Percentiles rank a stretch among this genome's conserved stretches.
These are phyloP conservation scores for Brotula barbata DNA, from an alignment of 2,797 vertebrate genomes.

Conservation along the genomic window DNA sequence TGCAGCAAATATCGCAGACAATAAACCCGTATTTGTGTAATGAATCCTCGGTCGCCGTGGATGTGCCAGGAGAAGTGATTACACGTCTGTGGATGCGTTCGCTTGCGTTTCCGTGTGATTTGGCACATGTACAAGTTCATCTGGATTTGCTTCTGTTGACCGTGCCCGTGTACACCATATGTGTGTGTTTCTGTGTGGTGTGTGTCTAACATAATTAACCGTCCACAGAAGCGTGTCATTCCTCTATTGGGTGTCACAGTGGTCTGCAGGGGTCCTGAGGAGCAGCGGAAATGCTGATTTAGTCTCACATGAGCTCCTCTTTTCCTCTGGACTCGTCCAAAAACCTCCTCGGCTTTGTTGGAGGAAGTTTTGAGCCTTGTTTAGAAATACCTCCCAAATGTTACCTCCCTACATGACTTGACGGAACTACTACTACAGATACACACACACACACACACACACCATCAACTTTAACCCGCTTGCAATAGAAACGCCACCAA, in stretches of 20 bases:
- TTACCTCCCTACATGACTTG: constrained; percentile 20
- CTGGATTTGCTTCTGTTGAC: constrained; percentile 41
- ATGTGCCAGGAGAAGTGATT: neutral
- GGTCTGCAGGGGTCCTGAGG: constrained; percentile 57
- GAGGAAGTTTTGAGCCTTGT: constrained; percentile 34
- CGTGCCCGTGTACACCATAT: constrained; percentile 48
- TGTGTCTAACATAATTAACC: constrained; percentile 75
- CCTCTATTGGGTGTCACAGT: constrained; percentile 69
- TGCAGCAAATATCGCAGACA: constrained; percentile 41
- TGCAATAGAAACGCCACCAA: constrained; percentile 74
- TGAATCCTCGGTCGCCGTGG: no score
- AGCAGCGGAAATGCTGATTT: constrained; percentile 78
- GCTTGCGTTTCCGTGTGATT: neutral
- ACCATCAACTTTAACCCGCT: constrained; percentile 33
- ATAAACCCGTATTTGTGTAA: constrained; percentile 43
- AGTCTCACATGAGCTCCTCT: constrained; percentile 61
- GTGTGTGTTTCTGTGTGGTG: constrained; percentile 41
- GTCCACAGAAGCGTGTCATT: constrained; percentile 76
- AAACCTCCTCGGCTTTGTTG: constrained; percentile 20
- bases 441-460: neutral
- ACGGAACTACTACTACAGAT: constrained; percentile 2
- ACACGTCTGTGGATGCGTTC: constrained; percentile 12
- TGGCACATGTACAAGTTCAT: constrained; percentile 29
- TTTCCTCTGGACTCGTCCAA: constrained; percentile 53
- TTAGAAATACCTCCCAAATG: constrained; percentile 36